Evolutionary conservation across 2,113 vertebrate species (phyloP).

Genomic region (Callorhinus ursinus): DNA sequence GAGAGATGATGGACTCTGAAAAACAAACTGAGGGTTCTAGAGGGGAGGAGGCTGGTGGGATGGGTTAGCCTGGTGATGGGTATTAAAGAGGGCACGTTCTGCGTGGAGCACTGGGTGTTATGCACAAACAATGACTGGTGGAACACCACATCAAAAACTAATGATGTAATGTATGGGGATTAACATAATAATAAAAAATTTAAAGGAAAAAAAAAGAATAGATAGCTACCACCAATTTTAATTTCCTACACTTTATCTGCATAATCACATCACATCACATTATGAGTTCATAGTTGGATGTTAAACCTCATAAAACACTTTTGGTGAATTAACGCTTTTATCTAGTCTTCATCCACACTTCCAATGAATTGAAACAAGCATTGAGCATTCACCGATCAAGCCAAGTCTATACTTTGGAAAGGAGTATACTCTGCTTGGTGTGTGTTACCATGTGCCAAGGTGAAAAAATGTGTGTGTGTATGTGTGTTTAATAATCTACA

Average conservation of each 20-base stretch:
- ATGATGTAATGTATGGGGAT: too few relatives aligned
- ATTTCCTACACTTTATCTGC: background rate
- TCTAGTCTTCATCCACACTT: background rate
- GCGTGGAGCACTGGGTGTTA: too few relatives aligned
- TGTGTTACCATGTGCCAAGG: background rate
- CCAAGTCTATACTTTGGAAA: background rate
- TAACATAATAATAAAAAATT: too few relatives aligned
- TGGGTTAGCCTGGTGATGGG: too few relatives aligned
- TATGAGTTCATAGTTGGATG: background rate
- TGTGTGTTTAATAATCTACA: background rate
- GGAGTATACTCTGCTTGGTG: accelerated
- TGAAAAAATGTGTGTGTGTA: background rate
- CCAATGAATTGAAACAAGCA: background rate
- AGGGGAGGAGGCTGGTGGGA: too few relatives aligned
- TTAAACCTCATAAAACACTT: background rate
- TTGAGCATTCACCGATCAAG: background rate
- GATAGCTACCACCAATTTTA: background rate
- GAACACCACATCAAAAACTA: too few relatives aligned
- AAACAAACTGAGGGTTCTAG: too few relatives aligned
- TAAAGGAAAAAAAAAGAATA: background rate
- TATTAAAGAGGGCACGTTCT: too few relatives aligned
- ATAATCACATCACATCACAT: conserved; percentile 17
- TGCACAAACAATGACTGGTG: too few relatives aligned
- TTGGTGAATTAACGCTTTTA: background rate
- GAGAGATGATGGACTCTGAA: too few relatives aligned